A percentile compares a stretch with the other conserved stretches of the same genome.
Conservation (phyloP, 1,140 invertebrate genomes). For the Bombus fervidus region DNA sequence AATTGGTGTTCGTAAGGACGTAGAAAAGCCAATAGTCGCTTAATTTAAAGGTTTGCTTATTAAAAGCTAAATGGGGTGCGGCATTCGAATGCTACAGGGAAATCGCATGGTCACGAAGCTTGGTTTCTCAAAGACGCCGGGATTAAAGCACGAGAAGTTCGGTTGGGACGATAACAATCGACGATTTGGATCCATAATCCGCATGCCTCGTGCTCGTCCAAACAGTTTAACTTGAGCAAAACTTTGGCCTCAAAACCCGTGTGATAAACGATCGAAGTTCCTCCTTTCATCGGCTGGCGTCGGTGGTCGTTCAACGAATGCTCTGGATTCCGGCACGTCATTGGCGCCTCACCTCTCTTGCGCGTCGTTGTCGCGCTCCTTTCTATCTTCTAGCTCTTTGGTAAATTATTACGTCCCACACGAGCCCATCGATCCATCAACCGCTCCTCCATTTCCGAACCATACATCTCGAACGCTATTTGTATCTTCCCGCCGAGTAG, state of each 20-base stretch:
- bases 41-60: constrained; percentile 14
- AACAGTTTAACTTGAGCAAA: constrained; percentile 59
- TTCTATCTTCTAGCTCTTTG: constrained; percentile 9
- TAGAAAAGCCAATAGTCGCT: neutral
- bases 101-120: constrained; percentile 32
- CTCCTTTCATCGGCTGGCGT: constrained; percentile 37
- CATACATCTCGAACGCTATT: constrained; percentile 1
- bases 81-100: neutral
- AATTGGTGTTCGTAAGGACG: neutral
- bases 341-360: neutral
- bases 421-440: neutral
- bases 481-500: no score
- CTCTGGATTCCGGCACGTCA: constrained; percentile 36
- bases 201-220: constrained; percentile 44
- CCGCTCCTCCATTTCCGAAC: neutral
- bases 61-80: neutral
- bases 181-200: constrained; percentile 59
- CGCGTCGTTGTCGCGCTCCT: neutral
- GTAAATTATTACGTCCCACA: constrained; percentile 39
- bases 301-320: constrained; percentile 34
- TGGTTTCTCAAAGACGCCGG: constrained; percentile 41
- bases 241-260: constrained; percentile 50
- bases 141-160: constrained; percentile 28
- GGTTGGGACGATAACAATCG: constrained; percentile 52
- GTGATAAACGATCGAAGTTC: constrained; percentile 54